Base-by-base conservation (phyloP, 2,888 invertebrate species). In the Euphydryas editha region DNA sequence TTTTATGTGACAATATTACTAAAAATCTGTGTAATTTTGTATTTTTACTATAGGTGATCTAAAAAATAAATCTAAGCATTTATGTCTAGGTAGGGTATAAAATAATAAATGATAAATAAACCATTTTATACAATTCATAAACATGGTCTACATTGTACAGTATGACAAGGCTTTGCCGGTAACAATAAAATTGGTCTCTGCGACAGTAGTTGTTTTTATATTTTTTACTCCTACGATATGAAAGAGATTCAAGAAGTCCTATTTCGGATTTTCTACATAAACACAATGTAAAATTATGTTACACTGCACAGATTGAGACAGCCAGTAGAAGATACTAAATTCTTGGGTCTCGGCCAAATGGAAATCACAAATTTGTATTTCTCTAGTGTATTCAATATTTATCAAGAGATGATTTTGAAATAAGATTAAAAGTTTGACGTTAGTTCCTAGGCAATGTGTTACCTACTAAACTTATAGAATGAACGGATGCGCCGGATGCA, bases 301-400 rank as follows among this genome's bases (percentile, higher is more conserved):
- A 44, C n/a, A n/a, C 3, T 44, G n/a, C n/a, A 15, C 5, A n/a
- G n/a, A n/a, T 44, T 44, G 42, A 44, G n/a, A n/a, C 42, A 44
- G 42, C 15, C 42, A 44, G 5, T n/a, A 44, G 42, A 44, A 44
- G 42, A 15, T 44, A 44, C 42, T 44, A 15, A 44, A 44, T 44
- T n/a, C 15, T 44, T 44, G 42, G 42, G 42, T 6, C 42, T n/a
- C 42, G n/a, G 42, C 42, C 42, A 44, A 44, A 44, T 44, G 42
- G 42, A 44, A 44, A 44, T 44, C n/a, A 44, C 42, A 39, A 39
- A 39, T 44, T 44, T 44, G 42, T n/a, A 44, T 44, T 15, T 15
- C 42, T 44, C 42, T n/a, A n/a, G 42, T n/a, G n/a, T 44, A n/a
- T 44, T 44, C 15, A 44, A 44, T 44, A 44, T 44, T 44, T 44